These are phyloP conservation scores for Triplophysa bombifrons DNA, from an alignment of 2,797 vertebrate genomes.

Conservation along the genomic window DNA sequence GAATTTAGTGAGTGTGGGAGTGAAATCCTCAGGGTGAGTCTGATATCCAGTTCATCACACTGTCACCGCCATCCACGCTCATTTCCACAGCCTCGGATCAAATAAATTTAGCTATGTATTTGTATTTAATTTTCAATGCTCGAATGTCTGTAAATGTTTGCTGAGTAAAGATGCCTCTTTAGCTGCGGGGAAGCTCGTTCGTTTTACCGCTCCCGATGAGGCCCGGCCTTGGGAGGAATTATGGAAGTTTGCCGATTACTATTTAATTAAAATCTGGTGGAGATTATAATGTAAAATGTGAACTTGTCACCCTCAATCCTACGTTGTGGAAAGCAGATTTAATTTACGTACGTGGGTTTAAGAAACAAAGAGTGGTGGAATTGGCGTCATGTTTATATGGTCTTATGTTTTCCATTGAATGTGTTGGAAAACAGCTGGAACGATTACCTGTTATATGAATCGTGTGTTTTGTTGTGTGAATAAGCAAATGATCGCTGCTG, in stretches of 20 bases:
- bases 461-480: not conserved
- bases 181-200: slow-evolving; percentile 32
- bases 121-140: slow-evolving; percentile 55
- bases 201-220: slow-evolving; percentile 38
- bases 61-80: slow-evolving; percentile 64
- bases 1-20: slow-evolving; percentile 83
- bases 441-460: not conserved
- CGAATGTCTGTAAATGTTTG: slow-evolving; percentile 50
- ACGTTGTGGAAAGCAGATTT: slow-evolving; percentile 49
- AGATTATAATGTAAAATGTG: slow-evolving; percentile 53
- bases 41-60: slow-evolving; percentile 72
- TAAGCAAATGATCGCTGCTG: no score
- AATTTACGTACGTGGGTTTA: slow-evolving; percentile 7
- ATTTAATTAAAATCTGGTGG: slow-evolving; percentile 55
- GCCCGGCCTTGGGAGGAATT: slow-evolving; percentile 50
- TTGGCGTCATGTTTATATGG: slow-evolving; percentile 1
- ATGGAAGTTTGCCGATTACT: slow-evolving; percentile 51
- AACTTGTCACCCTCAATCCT: slow-evolving; percentile 46
- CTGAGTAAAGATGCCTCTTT: slow-evolving; percentile 42
- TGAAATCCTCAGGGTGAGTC: slow-evolving; percentile 76
- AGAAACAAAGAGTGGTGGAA: slow-evolving; percentile 25
- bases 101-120: slow-evolving; percentile 54
- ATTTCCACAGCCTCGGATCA: slow-evolving; percentile 41
- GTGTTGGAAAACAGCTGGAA: slow-evolving; percentile 3
- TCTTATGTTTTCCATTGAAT: slow-evolving; percentile 1